Evolutionary conservation across 1,140 invertebrate species (phyloP).

Genomic region (Tetramorium simillimum): DNA sequence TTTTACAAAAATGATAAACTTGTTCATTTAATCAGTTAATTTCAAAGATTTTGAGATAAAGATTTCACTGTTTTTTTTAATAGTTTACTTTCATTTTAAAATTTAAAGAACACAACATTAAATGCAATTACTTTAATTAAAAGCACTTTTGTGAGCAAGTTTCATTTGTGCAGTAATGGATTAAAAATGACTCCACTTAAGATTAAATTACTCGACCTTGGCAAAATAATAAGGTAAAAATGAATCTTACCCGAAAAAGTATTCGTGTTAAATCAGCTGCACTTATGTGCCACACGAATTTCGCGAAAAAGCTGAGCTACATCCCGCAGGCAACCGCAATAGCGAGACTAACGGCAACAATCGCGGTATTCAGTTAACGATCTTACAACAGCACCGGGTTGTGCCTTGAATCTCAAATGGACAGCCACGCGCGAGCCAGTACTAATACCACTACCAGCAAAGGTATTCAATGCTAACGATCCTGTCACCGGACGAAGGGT

Average conservation of each 20-base stretch:
- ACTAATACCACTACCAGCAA: slow-evolving; percentile 38
- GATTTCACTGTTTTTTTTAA: not conserved
- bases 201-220: not conserved
- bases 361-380: slow-evolving; percentile 71
- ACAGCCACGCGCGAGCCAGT: slow-evolving; percentile 4
- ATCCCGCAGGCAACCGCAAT: slow-evolving; percentile 24
- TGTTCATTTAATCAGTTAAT: not conserved
- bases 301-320: slow-evolving; percentile 41
- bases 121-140: not conserved
- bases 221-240: not conserved
- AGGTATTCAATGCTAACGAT: slow-evolving; percentile 60
- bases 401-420: slow-evolving; percentile 72
- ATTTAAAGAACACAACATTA: not conserved
- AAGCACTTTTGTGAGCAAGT: not conserved
- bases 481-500: slow-evolving; percentile 5
- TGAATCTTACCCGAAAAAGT: slow-evolving; percentile 3
- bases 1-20: not conserved
- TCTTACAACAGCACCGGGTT: slow-evolving; percentile 67
- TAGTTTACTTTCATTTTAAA: not conserved
- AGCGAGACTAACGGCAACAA: slow-evolving; percentile 44
- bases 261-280: not conserved
- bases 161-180: not conserved
- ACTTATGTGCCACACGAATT: slow-evolving; percentile 40
- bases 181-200: not conserved
- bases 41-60: not conserved